Conservation (phyloP, 2,797 vertebrate species). For the Acrossocheilus wenchowensis region DNA sequence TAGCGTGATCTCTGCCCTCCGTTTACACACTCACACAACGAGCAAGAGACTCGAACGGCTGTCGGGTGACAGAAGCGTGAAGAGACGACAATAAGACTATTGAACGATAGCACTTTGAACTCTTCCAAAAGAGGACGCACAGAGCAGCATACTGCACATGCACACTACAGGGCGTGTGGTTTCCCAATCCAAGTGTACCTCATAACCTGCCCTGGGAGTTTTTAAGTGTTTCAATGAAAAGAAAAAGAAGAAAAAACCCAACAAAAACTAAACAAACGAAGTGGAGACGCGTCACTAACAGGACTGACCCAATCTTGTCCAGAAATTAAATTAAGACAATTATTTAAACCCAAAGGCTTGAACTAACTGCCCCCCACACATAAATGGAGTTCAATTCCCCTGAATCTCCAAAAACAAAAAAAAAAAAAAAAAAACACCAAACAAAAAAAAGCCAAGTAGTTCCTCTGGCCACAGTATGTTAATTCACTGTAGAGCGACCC, state of each 20-base stretch:
- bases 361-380: conserved; percentile 39
- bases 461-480: conserved; percentile 51
- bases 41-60: conserved; percentile 39
- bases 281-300: conserved; percentile 44
- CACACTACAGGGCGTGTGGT: conserved; percentile 44
- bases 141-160: conserved; percentile 52
- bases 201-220: conserved; percentile 46
- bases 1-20: conserved; percentile 26
- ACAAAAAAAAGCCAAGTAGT: not conserved
- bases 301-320: conserved; percentile 49
- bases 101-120: conserved; percentile 53
- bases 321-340: conserved; percentile 69
- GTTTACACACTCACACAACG: conserved; percentile 39
- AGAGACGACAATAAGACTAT: conserved; percentile 55
- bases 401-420: conserved; percentile 43
- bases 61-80: conserved; percentile 39
- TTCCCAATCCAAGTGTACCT: conserved; percentile 46
- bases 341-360: conserved; percentile 56
- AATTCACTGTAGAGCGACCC: conserved; percentile 31
- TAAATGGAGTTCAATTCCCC: conserved; percentile 47
- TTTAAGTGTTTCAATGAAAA: conserved; percentile 43
- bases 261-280: not conserved
- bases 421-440: not conserved
- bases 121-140: conserved; percentile 51
- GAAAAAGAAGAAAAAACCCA: not conserved